Evolutionary conservation across 2,888 invertebrate species (phyloP), one percentile per base, ranked within the genome.

Genomic region (Holacanthella duospinosa): DNA sequence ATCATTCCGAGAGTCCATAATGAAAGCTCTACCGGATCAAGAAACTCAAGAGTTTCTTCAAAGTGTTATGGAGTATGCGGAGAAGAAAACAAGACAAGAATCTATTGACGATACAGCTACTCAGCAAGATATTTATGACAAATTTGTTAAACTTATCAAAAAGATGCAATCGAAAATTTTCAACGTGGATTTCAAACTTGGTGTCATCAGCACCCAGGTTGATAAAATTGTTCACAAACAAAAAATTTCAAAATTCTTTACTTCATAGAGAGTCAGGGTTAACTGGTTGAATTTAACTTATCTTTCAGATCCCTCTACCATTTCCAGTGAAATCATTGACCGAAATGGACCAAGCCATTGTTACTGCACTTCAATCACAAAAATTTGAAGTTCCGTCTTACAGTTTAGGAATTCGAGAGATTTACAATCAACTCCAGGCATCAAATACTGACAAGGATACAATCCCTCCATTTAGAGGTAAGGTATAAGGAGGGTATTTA

Each of bases 401-500:
- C 55, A 48, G 57, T 25, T 71, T 65, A 21, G 69, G 71, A 29
- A 2, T 69, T 16, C 55, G 59, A 9, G 71, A 71, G 58, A 53
- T 65, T 16, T 60, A 65, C 59, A 70, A 70, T 27, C 62, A 67
- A 55, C 56, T 70, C 25, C 65, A 64, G 57, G 60, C 60, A 55
- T n/a, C 29, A 4, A 53, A 53, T 53, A 16, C 12, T 16, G 4
- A 25, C 27, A 55, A 26, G 3, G 29, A 28, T 26, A 55, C 25
- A 26, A 74, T 87, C 36, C 85, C 84, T 68, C 84, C 88, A 26
- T 84, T 84, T 76, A 82, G 80, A 76, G 78, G 85, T 85, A 76
- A 80, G 81, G 4, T 2, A n/a, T 57, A 16, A 26, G 6, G 28
- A 43, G 25, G 27, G 54, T 29, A 6, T 43, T 59, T 43, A 36